A percentile compares a stretch with the other conserved stretches of the same genome.
Conservation (phyloP, 2,888 invertebrate genomes). For the Rhagonycha fulva region DNA sequence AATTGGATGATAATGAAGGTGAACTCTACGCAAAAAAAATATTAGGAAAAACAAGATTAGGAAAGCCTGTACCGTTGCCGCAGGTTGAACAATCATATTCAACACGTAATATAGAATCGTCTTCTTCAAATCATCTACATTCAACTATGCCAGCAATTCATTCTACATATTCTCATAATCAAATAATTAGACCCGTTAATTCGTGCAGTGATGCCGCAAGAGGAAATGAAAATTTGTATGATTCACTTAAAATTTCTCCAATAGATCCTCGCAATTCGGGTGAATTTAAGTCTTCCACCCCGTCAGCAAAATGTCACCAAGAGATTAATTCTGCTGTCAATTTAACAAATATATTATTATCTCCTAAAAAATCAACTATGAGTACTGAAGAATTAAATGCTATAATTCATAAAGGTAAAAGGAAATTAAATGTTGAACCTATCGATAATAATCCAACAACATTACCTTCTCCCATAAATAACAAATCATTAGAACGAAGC, state of each 20-base stretch:
- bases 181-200: background rate
- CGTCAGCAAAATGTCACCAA: constrained; percentile 53
- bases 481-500: constrained; percentile 41
- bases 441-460: constrained; percentile 59
- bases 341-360: constrained; percentile 60
- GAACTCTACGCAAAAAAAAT: constrained; percentile 30
- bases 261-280: constrained; percentile 66
- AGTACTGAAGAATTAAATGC: constrained; percentile 79
- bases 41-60: constrained; percentile 41
- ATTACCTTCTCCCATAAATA: constrained; percentile 22
- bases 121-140: constrained; percentile 15
- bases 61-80: constrained; percentile 47
- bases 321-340: constrained; percentile 58
- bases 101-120: constrained; percentile 22
- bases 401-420: constrained; percentile 77
- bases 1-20: background rate
- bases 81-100: constrained; percentile 11
- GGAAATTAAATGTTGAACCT: constrained; percentile 70
- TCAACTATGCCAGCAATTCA: background rate
- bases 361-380: constrained; percentile 74
- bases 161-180: background rate
- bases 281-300: constrained; percentile 70
- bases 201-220: background rate
- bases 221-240: constrained; percentile 37
- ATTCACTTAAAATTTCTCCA: constrained; percentile 66